Evolutionary conservation across 2,797 vertebrate species (phyloP).

Genomic region (Martes flavigula): DNA sequence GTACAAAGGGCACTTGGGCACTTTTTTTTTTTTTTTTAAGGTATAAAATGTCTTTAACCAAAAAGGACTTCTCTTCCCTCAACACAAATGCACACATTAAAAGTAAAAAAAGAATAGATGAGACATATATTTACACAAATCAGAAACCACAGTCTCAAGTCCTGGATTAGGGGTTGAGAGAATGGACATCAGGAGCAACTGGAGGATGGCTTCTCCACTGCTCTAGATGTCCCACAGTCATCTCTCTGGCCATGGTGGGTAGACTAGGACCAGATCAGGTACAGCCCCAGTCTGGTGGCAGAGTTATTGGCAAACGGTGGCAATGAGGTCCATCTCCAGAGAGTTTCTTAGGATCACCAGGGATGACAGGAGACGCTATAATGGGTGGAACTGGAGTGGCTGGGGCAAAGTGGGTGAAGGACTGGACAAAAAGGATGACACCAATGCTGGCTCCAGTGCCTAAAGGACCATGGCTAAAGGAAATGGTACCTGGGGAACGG

Average conservation of each 20-base stretch:
- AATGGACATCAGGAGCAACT: not conserved
- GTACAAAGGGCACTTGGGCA: not conserved
- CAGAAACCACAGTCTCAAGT: not conserved
- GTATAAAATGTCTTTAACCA: conserved; percentile 69
- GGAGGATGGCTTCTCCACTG: not conserved
- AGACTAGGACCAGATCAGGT: not conserved
- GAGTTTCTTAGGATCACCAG: not conserved
- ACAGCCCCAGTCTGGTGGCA: conserved; percentile 53
- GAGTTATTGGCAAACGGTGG: conserved; percentile 82
- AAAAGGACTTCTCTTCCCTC: conserved; percentile 58
- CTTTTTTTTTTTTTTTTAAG: too few species aligned
- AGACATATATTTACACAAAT: conserved; percentile 44
- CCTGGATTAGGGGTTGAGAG: conserved; percentile 37
- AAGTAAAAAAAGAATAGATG: conserved; percentile 46
- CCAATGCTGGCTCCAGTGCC: conserved; percentile 72
- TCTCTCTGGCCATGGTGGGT: not conserved
- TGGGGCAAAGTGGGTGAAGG: conserved; percentile 21
- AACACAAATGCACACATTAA: conserved; percentile 59
- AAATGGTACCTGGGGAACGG: conserved; percentile 25
- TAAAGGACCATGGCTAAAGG: conserved; percentile 60
- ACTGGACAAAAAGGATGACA: conserved; percentile 86
- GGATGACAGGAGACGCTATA: conserved; percentile 34
- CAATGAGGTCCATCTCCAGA: conserved; percentile 74
- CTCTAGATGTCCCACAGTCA: not conserved
- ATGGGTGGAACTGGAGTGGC: not conserved